These are phyloP conservation scores for Cherax destructor DNA, from an alignment of 1,140 invertebrate species.

Conservation along the genomic window DNA sequence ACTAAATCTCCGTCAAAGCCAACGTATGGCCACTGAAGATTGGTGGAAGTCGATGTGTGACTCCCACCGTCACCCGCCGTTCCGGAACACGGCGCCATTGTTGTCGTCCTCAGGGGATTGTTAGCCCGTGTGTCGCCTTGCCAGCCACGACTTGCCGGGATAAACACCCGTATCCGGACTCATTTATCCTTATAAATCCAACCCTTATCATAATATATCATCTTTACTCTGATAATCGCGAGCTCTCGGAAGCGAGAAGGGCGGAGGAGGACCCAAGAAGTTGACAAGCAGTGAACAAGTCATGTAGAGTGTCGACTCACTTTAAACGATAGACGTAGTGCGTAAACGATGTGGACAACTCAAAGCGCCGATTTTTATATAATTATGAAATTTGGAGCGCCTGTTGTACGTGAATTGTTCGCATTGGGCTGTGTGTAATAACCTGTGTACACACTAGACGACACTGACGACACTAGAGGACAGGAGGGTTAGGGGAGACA, in stretches of 20 bases:
- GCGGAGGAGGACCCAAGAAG: neutral
- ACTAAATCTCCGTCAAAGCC: too few species aligned
- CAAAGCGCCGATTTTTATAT: too few species aligned
- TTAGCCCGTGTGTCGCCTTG: slow-evolving; percentile 36
- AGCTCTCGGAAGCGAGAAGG: neutral
- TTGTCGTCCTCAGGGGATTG: slow-evolving; percentile 24
- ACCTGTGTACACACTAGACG: too few species aligned
- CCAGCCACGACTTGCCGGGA: slow-evolving; percentile 11
- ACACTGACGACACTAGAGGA: too few species aligned
- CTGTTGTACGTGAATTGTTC: too few species aligned
- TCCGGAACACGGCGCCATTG: slow-evolving; percentile 52
- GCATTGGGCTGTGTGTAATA: too few species aligned
- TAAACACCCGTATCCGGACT: slow-evolving; percentile 38
- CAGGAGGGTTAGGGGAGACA: too few species aligned
- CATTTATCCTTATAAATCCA: slow-evolving; percentile 44
- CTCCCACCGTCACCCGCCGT: slow-evolving; percentile 24
- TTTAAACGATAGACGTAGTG: too few species aligned
- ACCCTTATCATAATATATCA: slow-evolving; percentile 35
- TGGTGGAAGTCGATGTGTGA: neutral
- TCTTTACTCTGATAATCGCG: neutral
- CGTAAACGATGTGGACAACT: too few species aligned
- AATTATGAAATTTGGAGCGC: too few species aligned
- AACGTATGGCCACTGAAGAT: neutral
- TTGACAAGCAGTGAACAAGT: neutral
- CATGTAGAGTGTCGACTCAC: too few species aligned